Evolutionary conservation across 2,797 vertebrate genomes (phyloP).

Genomic region (Crenichthys baileyi): DNA sequence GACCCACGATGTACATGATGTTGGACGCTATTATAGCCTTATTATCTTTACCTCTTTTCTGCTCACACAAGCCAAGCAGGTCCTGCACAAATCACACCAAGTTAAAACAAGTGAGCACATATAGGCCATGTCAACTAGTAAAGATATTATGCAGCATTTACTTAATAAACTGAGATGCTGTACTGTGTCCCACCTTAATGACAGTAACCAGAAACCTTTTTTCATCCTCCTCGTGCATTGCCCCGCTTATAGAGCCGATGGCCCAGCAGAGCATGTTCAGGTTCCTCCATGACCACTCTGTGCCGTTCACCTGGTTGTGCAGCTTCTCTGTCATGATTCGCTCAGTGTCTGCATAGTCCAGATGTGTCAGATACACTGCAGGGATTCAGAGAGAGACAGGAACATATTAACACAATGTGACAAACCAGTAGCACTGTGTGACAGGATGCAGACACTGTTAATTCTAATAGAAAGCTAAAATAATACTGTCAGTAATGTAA

Average conservation of each 20-base stretch:
- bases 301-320: conserved; percentile 97
- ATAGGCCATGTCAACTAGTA: neutral
- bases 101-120: neutral
- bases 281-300: conserved; percentile 98
- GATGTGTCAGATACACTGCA: conserved; percentile 93
- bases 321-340: conserved; percentile 99
- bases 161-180: neutral
- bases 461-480: neutral
- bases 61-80: conserved; percentile 94
- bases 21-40: conserved; percentile 99
- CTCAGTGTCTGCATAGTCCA: conserved; percentile 97
- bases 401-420: neutral
- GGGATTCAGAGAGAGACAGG: neutral
- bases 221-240: conserved; percentile 99
- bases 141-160: neutral
- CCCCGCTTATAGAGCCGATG: conserved; percentile 97
- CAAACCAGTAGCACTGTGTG: neutral
- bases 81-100: conserved; percentile 78
- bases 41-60: conserved; percentile 98
- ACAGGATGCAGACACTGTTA: neutral
- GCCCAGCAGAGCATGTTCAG: conserved; percentile 98
- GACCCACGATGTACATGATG: conserved; percentile 99
- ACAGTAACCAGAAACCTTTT: conserved; percentile 98
- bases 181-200: conserved; percentile 86
- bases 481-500: neutral